A percentile compares a stretch with the other conserved stretches of the same genome.
Conservation (phyloP, 2,113 vertebrate genomes). For the Polypterus bichir region DNA sequence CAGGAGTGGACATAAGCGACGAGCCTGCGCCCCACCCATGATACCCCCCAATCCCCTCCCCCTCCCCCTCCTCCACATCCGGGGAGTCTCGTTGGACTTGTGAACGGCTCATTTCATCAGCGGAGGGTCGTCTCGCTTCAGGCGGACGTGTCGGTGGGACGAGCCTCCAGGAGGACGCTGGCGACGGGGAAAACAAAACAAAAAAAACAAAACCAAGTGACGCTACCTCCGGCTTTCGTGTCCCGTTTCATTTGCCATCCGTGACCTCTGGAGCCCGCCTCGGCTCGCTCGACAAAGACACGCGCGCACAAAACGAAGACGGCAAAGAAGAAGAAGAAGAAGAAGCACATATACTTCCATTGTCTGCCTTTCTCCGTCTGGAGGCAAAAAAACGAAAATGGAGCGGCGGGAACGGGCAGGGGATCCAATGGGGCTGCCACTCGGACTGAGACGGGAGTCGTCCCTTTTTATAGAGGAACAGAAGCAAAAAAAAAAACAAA, state of each 20-base stretch:
- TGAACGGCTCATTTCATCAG: constrained; percentile 36
- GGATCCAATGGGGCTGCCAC: neutral
- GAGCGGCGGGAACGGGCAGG: neutral
- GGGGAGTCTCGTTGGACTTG: constrained; percentile 45
- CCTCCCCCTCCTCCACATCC: constrained; percentile 9
- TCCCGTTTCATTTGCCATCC: neutral
- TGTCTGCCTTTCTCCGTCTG: neutral
- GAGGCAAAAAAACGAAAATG: too few species aligned
- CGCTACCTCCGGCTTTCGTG: neutral
- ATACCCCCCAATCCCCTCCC: neutral
- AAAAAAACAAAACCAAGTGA: too few species aligned
- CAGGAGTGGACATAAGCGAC: constrained; percentile 10
- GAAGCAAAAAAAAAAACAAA: too few species aligned
- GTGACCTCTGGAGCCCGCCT: neutral
- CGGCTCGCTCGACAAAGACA: neutral
- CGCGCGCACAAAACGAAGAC: neutral
- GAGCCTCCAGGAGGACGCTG: constrained; percentile 14
- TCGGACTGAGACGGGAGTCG: neutral
- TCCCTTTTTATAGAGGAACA: too few species aligned
- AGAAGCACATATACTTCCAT: neutral
- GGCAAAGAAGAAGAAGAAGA: neutral
- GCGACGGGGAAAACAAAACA: neutral
- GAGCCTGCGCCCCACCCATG: constrained; percentile 29
- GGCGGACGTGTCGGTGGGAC: constrained; percentile 28
- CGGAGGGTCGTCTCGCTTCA: constrained; percentile 17